Evolutionary conservation across 2,888 invertebrate genomes (phyloP), one percentile per base, ranked within the genome.

Genomic region (Drosophila pegasa): DNA sequence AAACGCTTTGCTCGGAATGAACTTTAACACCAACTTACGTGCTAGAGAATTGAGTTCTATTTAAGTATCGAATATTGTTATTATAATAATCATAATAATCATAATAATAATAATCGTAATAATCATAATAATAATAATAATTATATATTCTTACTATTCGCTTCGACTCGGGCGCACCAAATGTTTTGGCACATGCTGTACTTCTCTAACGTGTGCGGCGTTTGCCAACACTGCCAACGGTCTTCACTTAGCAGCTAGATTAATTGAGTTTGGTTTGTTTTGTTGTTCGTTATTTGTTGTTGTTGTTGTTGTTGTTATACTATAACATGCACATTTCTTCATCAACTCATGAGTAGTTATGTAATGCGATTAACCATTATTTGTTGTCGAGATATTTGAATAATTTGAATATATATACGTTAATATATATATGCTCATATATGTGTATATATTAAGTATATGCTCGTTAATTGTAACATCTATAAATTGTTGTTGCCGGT

Each of bases 1-100:
- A 79, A 81, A 77, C 71, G 50, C n/a, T 45, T 45, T 45, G 2
- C 47, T 83, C 75, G 50, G 63, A 87, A 81, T 85, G 73, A 87
- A 85, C 83, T 74, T 76, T 80, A 85, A 85, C 88, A 79, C 41
- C 88, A 79, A 83, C 80, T 85, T 87, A 85, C 64, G 40, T 18
- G 35, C 86, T 85, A 87, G 18, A 79, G 62, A 72, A 71, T 81
- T 57, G 66, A 65, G 71, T 62, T 75, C 22, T 52, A 62, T 72
- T 41, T 65, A 65, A 63, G 62, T 75, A 45, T 58, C 14, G 45
- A 45, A 29, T 45, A 45, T 43, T n/a, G 43, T 43, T 14, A 10
- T 43, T 5, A 25, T 16, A 16, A 22, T 48, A 8, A 20, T 47
- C 29, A 47, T 29, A 8, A 14, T 47, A 29, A 31, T 47, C 6